A percentile compares a stretch with the other conserved stretches of the same genome.
These are phyloP conservation scores for Azorinus chamasolen DNA, from an alignment of 2,888 invertebrate species.

Conservation along the genomic window DNA sequence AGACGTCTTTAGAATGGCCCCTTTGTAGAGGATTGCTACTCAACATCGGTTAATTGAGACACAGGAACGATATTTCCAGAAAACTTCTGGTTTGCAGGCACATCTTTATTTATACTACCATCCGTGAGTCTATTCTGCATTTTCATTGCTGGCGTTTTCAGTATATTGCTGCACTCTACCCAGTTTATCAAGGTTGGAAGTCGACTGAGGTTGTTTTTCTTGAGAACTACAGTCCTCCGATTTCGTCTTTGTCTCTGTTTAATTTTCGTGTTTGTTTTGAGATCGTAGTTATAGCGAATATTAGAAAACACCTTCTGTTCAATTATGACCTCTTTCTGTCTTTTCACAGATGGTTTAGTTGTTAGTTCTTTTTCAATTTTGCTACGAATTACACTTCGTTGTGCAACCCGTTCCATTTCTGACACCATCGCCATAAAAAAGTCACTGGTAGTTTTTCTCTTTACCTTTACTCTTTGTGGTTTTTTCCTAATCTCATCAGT, in stretches of 20 bases:
- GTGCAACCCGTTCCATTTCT: slow-evolving; percentile 36
- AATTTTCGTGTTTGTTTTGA: slow-evolving; percentile 36
- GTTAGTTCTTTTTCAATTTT: slow-evolving; percentile 3
- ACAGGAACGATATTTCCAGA: too few species aligned
- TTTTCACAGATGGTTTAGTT: slow-evolving; percentile 8
- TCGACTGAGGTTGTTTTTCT: slow-evolving; percentile 14
- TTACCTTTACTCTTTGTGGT: slow-evolving; percentile 12
- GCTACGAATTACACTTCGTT: slow-evolving; percentile 21
- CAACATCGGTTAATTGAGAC: too few species aligned
- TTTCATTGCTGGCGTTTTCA: slow-evolving; percentile 51
- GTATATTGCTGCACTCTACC: slow-evolving; percentile 45
- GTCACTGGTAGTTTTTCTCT: background rate
- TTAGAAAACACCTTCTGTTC: slow-evolving; percentile 37
- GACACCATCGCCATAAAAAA: slow-evolving; percentile 2
- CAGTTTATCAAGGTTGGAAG: slow-evolving; percentile 60
- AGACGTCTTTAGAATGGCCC: too few species aligned
- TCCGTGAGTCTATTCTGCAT: slow-evolving; percentile 34
- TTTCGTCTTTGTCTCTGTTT: slow-evolving; percentile 25
- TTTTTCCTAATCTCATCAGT: background rate
- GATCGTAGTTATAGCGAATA: slow-evolving; percentile 36
- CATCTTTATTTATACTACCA: too few species aligned
- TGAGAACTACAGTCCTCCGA: slow-evolving; percentile 28
- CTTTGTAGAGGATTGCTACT: too few species aligned
- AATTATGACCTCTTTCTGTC: slow-evolving; percentile 24
- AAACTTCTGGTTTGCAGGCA: too few species aligned